phyloP scores from a whole-genome alignment of 1,140 invertebrate genomes.

The Achatina immaculata region DNA sequence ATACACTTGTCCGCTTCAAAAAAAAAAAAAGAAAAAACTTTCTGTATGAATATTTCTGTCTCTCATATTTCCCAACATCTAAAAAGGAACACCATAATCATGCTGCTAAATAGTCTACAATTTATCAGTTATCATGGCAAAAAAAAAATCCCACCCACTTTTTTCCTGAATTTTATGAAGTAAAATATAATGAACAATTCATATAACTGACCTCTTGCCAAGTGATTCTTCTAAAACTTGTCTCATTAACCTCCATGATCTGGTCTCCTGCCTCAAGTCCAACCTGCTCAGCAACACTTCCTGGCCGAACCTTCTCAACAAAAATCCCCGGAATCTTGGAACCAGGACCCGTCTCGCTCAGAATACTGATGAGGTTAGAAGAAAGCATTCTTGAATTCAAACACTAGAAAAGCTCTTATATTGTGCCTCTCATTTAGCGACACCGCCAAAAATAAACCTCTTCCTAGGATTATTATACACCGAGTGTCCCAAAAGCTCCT shows the following conservation, averaged over 20 bases:
- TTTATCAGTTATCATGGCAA: no score
- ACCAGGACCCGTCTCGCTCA: slow-evolving; percentile 81
- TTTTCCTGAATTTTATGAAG: no score
- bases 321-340: slow-evolving; percentile 86
- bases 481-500: background rate
- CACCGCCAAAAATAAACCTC: background rate
- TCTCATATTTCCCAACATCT: no score
- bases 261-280: slow-evolving; percentile 92
- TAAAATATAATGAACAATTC: no score
- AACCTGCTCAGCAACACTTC: slow-evolving; percentile 86
- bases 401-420: background rate
- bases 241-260: slow-evolving; percentile 89
- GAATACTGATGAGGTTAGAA: slow-evolving; percentile 59
- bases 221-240: slow-evolving; percentile 75
- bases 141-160: no score
- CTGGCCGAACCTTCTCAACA: slow-evolving; percentile 90
- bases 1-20: no score
- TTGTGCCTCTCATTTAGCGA: background rate
- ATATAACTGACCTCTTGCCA: slow-evolving; percentile 89
- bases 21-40: no score
- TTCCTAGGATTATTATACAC: background rate
- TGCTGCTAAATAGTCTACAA: no score
- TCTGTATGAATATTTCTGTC: no score
- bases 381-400: slow-evolving; percentile 65
- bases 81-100: no score